Evolutionary conservation across 2,113 vertebrate species (phyloP).

Genomic region (Felis catus): F.catus_Fca126_mat1.0 CM031420.1:106588501-106589000

Average conservation of each 20-base stretch:
- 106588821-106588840: fast-evolving
- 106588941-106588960: background rate
- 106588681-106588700: fast-evolving
- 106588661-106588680: background rate
- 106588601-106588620: background rate
- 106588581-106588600: background rate
- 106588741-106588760: background rate
- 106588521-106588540: background rate
- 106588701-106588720: background rate
- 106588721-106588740: background rate
- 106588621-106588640: background rate
- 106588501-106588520: fast-evolving
- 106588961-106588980: background rate
- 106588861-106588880: background rate
- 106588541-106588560: fast-evolving
- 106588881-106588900: background rate
- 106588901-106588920: background rate
- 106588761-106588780: background rate
- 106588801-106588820: background rate
- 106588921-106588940: background rate
- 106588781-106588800: fast-evolving
- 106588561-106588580: fast-evolving
- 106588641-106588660: background rate
- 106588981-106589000: background rate
- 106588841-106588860: background rate